Evolutionary conservation across 1,140 invertebrate species (phyloP), one percentile per base, ranked within the genome.

Genomic region (Saccostrea glomerata): DNA sequence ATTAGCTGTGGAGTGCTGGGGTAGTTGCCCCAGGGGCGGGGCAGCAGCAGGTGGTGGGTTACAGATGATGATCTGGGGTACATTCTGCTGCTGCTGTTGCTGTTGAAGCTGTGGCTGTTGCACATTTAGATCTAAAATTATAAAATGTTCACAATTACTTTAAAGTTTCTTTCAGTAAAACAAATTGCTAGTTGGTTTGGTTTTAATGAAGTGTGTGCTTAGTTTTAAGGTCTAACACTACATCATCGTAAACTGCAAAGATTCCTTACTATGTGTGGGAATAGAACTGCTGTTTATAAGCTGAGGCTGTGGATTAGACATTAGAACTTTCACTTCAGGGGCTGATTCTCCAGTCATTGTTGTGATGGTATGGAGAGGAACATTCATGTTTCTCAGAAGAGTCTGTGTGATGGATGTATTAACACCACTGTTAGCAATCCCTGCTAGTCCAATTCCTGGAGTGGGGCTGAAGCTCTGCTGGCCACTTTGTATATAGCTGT

Each of bases 311-410:
- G 23, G 70, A 77, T 7, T 36, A 13, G 70, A 36, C 70, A 77
- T 77, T 25, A 40, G 70, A 77, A 77, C 70, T 17, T 77, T 77
- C 23, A 30, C 36, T 9, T 25, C 70, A 77, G 70, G 30, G 25
- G 70, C 4, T 13, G 70, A 15, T 15, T 30, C 70, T 77, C 25
- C 30, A 77, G 23, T 77, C 70, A 13, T 13, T 15, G 70, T 15
- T 30, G 70, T 77, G 15, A 77, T 77, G 15, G 23, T 77, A 77
- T 77, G 70, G 15, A 77, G 70, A 36, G 70, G 70, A 30, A 77
- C 25, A 77, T 77, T 77, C 70, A 77, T 77, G 25, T 77, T 77
- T 36, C 70, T 77, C 70, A 77, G 30, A 2, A 77, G 70, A 77
- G 70, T 77, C 25, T 77, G 70, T 36, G 70, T 77, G 70, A 77